A percentile compares a stretch with the other conserved stretches of the same genome.
phyloP scores from a whole-genome alignment of 2,888 invertebrate species.

The Ophraella communa region DNA sequence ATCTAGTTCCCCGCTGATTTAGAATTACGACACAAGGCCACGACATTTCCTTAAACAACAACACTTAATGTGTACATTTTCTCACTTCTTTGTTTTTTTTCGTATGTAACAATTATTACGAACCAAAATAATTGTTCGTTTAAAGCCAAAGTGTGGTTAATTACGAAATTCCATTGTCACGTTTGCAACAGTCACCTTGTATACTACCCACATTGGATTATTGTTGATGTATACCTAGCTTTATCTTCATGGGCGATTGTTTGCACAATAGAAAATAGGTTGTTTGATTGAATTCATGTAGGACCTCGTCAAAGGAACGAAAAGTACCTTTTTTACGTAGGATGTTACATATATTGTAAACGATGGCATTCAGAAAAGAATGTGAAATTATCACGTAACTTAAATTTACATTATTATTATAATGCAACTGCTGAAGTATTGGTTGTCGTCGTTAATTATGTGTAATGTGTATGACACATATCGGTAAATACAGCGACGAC shows the following conservation, averaged over 20 bases:
- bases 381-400: too few relatives aligned
- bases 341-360: too few relatives aligned
- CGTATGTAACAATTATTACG: neutral
- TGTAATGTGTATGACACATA: too few relatives aligned
- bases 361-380: too few relatives aligned
- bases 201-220: conserved; percentile 3
- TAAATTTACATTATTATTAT: too few relatives aligned
- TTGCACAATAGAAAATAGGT: neutral
- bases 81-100: neutral
- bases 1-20: neutral
- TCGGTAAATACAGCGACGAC: too few relatives aligned
- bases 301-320: neutral
- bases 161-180: conserved; percentile 9
- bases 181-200: conserved; percentile 6
- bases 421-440: too few relatives aligned
- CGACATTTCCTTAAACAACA: neutral
- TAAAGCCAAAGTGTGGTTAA: neutral
- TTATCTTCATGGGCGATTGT: neutral
- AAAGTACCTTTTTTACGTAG: neutral
- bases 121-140: neutral
- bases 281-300: neutral
- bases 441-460: too few relatives aligned
- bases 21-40: neutral
- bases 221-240: neutral
- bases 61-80: neutral